Evolutionary conservation across 1,140 invertebrate species (phyloP).

Genomic region (Formica exsecta): DNA sequence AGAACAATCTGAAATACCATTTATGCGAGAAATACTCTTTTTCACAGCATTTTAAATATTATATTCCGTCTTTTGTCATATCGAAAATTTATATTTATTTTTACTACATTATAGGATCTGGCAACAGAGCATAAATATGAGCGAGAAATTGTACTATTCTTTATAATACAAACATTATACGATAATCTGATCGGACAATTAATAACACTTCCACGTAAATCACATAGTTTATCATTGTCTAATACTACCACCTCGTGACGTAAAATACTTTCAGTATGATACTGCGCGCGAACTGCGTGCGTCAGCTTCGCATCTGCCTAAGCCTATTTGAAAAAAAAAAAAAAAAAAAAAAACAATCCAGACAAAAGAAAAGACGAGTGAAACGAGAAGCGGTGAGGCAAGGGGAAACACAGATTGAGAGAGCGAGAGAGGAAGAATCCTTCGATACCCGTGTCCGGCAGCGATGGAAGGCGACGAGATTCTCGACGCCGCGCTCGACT

Average conservation of each 20-base stretch:
- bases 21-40: not conserved
- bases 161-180: not conserved
- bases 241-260: not conserved
- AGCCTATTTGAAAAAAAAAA: constrained; percentile 57
- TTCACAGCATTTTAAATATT: not conserved
- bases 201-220: constrained; percentile 37
- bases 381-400: constrained; percentile 44
- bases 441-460: constrained; percentile 34
- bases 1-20: not conserved
- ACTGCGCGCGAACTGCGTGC: constrained; percentile 11
- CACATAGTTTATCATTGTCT: constrained; percentile 27
- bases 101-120: not conserved
- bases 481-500: constrained; percentile 80
- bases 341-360: constrained; percentile 48
- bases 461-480: constrained; percentile 59
- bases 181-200: constrained; percentile 47
- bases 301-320: constrained; percentile 53
- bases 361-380: constrained; percentile 42
- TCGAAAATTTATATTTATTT: too few species aligned
- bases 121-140: not conserved
- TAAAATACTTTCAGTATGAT: constrained; percentile 29
- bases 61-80: not conserved
- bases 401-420: constrained; percentile 17
- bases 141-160: not conserved
- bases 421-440: constrained; percentile 47